phyloP scores from a whole-genome alignment of 2,113 vertebrate genomes.

The Nothocercus nigrocapillus region DNA sequence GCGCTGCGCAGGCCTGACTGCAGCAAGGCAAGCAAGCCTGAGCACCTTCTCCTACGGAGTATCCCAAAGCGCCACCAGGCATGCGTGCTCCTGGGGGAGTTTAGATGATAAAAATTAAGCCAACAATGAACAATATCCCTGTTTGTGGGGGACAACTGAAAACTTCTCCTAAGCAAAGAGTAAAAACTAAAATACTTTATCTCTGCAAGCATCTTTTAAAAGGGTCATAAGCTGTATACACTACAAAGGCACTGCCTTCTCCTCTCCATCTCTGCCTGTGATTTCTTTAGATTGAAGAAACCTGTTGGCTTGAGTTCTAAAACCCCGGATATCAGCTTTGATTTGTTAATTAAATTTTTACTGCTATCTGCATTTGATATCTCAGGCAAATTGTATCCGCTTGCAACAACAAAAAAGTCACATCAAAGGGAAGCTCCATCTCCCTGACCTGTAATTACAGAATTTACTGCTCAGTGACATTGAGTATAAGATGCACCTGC shows the following conservation, averaged over 20 bases:
- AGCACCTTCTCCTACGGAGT: background rate
- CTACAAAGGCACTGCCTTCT: conserved; percentile 68
- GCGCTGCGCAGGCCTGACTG: background rate
- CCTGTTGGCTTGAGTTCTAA: conserved; percentile 80
- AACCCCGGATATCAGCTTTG: conserved; percentile 79
- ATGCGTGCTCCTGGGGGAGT: background rate
- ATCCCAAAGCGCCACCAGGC: background rate
- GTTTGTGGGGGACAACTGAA: conserved; percentile 14
- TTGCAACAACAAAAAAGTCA: conserved; percentile 72
- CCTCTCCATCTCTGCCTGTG: conserved; percentile 18
- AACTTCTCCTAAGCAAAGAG: conserved; percentile 22
- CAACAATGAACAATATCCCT: background rate
- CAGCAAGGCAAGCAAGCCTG: background rate
- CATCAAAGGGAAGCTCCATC: conserved; percentile 76
- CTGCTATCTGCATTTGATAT: conserved; percentile 81
- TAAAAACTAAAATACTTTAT: conserved; percentile 53
- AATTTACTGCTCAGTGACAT: conserved; percentile 72
- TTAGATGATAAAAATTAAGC: background rate
- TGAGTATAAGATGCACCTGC: conserved; percentile 73
- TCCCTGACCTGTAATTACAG: conserved; percentile 76
- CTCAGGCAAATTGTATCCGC: conserved; percentile 77
- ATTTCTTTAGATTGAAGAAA: conserved; percentile 76
- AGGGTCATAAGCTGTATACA: background rate
- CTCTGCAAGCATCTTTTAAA: conserved; percentile 53
- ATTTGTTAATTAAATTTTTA: conserved; percentile 85